Percentiles rank a stretch among this genome's conserved stretches.
Conservation (phyloP, 35 echinoderm and acorn worm species). For the Ophioderma brevispina region DNA sequence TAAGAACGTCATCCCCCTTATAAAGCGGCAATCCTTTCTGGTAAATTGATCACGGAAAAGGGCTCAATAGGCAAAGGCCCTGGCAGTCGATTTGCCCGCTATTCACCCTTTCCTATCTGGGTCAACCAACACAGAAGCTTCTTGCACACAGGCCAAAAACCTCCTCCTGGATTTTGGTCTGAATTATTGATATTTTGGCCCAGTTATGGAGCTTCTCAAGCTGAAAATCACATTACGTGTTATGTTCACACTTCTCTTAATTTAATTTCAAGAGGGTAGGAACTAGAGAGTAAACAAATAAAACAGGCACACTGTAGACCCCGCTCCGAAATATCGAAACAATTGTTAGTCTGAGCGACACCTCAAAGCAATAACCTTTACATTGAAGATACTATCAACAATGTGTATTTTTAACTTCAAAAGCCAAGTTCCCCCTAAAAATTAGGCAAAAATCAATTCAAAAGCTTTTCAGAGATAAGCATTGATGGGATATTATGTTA, state of each 20-base stretch:
- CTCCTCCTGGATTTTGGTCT: not conserved
- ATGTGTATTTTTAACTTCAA: too few relatives aligned
- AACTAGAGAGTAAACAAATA: not conserved
- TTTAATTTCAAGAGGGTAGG: not conserved
- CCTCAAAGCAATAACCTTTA: too few relatives aligned
- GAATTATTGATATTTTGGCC: constrained; percentile 14
- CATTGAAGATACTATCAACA: too few relatives aligned
- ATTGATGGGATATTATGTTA: too few relatives aligned
- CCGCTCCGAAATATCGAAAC: too few relatives aligned
- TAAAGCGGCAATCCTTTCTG: not conserved
- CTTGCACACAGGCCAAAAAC: not conserved
- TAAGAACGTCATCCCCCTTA: not conserved
- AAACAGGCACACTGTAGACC: too few relatives aligned
- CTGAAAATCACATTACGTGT: constrained; percentile 1
- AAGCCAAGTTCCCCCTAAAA: too few relatives aligned
- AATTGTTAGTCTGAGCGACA: too few relatives aligned
- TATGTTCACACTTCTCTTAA: not conserved
- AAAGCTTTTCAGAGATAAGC: too few relatives aligned
- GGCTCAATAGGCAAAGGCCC: not conserved
- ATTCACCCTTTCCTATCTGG: not conserved
- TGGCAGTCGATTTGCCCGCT: not conserved
- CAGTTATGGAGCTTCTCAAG: not conserved
- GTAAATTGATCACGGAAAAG: not conserved
- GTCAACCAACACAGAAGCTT: not conserved
- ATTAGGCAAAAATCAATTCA: too few relatives aligned